A percentile compares a stretch with the other conserved stretches of the same genome.
phyloP scores from a whole-genome alignment of 2,888 invertebrate genomes.

The Stenotaenia linearis region DNA sequence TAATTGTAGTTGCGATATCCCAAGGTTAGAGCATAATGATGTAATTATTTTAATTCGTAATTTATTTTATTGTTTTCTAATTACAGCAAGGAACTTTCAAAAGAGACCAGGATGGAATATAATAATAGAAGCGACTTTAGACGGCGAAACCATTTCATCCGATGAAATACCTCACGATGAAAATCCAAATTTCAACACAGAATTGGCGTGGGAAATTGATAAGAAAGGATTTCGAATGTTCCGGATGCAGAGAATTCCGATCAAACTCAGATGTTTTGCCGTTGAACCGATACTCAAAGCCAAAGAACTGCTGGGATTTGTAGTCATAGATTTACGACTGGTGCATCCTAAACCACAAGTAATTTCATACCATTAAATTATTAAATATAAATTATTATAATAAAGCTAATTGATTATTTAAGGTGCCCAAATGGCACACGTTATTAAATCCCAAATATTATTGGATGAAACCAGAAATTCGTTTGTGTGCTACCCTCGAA shows the following conservation, averaged over 20 bases:
- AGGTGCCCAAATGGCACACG: conserved; percentile 46
- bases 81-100: conserved; percentile 47
- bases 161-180: conserved; percentile 48
- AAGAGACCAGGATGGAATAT: conserved; percentile 45
- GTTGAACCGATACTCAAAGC: conserved; percentile 43
- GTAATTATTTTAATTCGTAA: background rate
- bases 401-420: background rate
- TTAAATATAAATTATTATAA: no score
- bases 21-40: no score
- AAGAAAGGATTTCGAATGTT: conserved; percentile 49
- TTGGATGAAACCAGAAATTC: conserved; percentile 47
- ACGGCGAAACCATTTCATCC: conserved; percentile 48
- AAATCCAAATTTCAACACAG: conserved; percentile 48
- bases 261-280: conserved; percentile 49
- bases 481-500: conserved; percentile 47
- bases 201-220: conserved; percentile 51
- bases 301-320: conserved; percentile 49
- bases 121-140: conserved; percentile 49
- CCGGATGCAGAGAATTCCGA: conserved; percentile 48
- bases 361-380: no score
- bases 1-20: background rate
- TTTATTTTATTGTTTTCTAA: background rate
- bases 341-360: conserved; percentile 40
- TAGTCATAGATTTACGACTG: conserved; percentile 48
- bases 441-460: conserved; percentile 48